These are phyloP conservation scores for Epistrophella euchroma DNA, from an alignment of 2,888 invertebrate species.

Conservation along the genomic window DNA sequence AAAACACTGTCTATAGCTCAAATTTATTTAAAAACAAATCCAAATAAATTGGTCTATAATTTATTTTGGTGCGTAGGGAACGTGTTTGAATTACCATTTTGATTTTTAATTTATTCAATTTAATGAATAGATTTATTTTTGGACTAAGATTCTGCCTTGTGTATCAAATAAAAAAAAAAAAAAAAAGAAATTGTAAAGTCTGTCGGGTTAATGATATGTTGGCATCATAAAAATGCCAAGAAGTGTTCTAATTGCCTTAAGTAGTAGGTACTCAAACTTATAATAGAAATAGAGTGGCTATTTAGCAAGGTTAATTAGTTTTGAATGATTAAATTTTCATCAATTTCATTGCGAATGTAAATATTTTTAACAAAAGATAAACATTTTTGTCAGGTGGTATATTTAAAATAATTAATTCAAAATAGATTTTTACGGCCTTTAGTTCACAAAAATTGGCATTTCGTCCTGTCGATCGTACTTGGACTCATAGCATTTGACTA, in stretches of 20 bases:
- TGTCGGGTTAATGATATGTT: slow-evolving; percentile 40
- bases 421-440: no score
- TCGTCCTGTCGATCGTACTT: no score
- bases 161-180: slow-evolving; percentile 8
- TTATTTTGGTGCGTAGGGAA: slow-evolving; percentile 1
- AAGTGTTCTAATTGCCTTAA: slow-evolving; percentile 34
- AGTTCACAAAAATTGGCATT: no score
- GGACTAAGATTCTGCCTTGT: slow-evolving; percentile 24
- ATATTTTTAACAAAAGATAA: background rate
- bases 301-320: slow-evolving; percentile 22
- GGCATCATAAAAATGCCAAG: slow-evolving; percentile 36
- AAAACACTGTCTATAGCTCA: background rate
- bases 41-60: slow-evolving; percentile 1
- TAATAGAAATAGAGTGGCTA: slow-evolving; percentile 14
- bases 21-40: slow-evolving; percentile 18
- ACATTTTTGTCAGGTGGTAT: background rate
- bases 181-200: background rate
- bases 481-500: no score
- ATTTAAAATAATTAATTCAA: background rate
- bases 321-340: background rate
- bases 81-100: slow-evolving; percentile 25
- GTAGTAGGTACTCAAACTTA: slow-evolving; percentile 17
- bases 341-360: background rate
- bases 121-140: slow-evolving; percentile 33
- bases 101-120: slow-evolving; percentile 26